Evolutionary conservation across 2,797 vertebrate species (phyloP).

Genomic region (Brachymystax lenok): DNA sequence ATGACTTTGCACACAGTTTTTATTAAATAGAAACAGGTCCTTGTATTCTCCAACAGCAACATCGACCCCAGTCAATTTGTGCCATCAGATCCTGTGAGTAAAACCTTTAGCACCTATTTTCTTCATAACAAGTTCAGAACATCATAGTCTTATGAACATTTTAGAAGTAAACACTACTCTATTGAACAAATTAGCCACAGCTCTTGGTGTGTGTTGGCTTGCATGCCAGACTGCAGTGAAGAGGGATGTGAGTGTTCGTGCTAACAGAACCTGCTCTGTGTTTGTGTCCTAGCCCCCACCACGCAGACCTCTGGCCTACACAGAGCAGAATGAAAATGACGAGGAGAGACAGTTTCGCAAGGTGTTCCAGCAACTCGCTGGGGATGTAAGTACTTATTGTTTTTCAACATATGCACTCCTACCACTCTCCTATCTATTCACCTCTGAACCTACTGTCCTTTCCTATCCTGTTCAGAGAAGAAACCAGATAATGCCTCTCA

Average conservation of each 20-base stretch:
- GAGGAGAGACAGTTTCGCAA: slow-evolving; percentile 83
- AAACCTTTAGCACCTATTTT: not conserved
- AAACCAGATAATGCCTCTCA: not conserved
- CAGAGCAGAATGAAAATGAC: slow-evolving; percentile 78
- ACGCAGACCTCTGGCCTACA: slow-evolving; percentile 69
- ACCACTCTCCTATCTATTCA: not conserved
- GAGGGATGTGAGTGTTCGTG: slow-evolving; percentile 18
- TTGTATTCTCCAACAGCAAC: slow-evolving; percentile 54
- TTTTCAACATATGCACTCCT: not conserved
- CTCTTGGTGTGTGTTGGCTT: slow-evolving; percentile 8
- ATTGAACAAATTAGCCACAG: slow-evolving; percentile 20
- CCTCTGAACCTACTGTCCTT: not conserved
- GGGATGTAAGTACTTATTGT: slow-evolving; percentile 79
- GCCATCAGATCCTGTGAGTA: slow-evolving; percentile 72
- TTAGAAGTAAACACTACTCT: slow-evolving; percentile 22
- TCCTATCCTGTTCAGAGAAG: not conserved
- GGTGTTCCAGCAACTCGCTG: slow-evolving; percentile 87
- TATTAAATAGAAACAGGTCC: not conserved
- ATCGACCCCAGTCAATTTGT: slow-evolving; percentile 59
- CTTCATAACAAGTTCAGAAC: not conserved
- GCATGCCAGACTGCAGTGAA: not conserved
- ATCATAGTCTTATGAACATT: slow-evolving; percentile 6
- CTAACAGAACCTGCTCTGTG: slow-evolving; percentile 2
- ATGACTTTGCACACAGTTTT: not conserved
- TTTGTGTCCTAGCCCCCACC: slow-evolving; percentile 70